Conservation (phyloP, 2,888 invertebrate species). For the Branchellion lobata region DNA sequence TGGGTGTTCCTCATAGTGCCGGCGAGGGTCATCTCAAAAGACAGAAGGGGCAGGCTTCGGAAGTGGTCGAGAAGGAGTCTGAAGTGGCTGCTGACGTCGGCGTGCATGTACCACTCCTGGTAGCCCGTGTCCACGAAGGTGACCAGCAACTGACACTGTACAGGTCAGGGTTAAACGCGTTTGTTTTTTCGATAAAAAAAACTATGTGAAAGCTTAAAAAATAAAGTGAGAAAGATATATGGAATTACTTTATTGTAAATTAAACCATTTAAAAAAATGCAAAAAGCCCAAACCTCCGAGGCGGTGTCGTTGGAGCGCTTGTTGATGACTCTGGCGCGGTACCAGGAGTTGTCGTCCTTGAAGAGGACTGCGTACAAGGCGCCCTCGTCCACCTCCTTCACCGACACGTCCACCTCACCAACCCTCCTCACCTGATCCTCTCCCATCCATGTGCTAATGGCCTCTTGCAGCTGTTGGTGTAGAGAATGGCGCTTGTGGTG, state of each 20-base stretch:
- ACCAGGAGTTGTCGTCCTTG: background rate
- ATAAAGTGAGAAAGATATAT: too few species aligned
- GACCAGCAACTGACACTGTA: background rate
- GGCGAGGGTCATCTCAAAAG: background rate
- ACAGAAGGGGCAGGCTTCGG: background rate
- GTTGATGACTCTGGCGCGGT: background rate
- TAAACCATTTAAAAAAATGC: too few species aligned
- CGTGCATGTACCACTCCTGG: background rate
- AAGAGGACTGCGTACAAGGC: background rate
- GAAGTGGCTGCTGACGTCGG: background rate
- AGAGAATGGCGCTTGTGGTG: background rate
- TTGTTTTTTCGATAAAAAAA: too few species aligned
- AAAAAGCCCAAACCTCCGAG: background rate
- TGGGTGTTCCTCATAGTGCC: background rate
- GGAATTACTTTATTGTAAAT: too few species aligned
- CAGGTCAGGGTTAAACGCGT: too few species aligned
- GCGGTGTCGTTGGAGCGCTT: background rate
- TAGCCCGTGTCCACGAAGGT: background rate
- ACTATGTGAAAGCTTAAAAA: too few species aligned
- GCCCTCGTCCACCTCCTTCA: background rate
- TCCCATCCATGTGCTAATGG: background rate
- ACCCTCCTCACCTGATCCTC: background rate
- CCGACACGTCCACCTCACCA: background rate
- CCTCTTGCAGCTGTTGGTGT: background rate
- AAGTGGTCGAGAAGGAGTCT: background rate